Evolutionary conservation across 2,113 vertebrate genomes (phyloP).

Genomic region (Hassar affinis): DNA sequence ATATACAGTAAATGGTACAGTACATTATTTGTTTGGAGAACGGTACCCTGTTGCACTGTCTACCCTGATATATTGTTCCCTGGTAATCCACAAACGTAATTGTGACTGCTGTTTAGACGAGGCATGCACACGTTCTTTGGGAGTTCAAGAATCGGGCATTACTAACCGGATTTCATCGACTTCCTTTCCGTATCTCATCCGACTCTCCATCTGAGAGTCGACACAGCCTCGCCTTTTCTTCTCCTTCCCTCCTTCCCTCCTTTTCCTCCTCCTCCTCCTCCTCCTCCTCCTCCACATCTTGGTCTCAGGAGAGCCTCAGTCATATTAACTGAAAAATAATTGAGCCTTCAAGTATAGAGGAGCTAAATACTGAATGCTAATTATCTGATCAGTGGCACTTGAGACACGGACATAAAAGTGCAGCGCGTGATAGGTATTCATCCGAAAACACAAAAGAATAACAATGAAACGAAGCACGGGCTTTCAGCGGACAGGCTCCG

Average conservation of each 20-base stretch:
- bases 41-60: not conserved
- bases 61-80: not conserved
- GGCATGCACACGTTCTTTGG: not conserved
- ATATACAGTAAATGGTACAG: no score
- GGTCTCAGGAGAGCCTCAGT: conserved; percentile 26
- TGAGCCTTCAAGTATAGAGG: conserved; percentile 34
- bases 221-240: conserved; percentile 7
- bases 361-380: conserved; percentile 43
- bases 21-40: no score
- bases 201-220: not conserved
- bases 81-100: not conserved
- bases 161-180: conserved; percentile 19
- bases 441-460: conserved; percentile 20
- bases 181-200: not conserved
- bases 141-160: not conserved
- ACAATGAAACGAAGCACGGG: not conserved
- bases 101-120: not conserved
- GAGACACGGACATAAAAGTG: conserved; percentile 30
- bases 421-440: conserved; percentile 20
- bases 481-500: not conserved
- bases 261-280: conserved; percentile 5
- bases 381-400: conserved; percentile 37
- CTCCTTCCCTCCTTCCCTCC: not conserved
- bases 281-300: not conserved
- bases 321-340: conserved; percentile 41